Conservation (phyloP, 1,140 invertebrate genomes). For the Aphidius gifuensis region DNA sequence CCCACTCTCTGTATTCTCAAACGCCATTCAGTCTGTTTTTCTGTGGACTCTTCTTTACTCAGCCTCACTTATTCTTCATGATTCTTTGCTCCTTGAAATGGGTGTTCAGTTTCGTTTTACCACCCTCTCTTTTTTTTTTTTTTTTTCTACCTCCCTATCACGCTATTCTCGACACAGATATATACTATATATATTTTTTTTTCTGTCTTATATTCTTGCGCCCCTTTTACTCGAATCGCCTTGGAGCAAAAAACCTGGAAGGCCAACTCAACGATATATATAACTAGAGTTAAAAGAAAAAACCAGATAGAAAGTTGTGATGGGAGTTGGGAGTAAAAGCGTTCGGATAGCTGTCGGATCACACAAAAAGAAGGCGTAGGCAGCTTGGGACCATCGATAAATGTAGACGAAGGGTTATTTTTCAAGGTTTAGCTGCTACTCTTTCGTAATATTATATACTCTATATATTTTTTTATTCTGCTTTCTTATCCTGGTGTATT, state of each 20-base stretch:
- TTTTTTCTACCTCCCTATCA: constrained; percentile 10
- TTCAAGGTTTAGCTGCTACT: constrained; percentile 39
- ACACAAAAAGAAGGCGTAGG: constrained; percentile 8
- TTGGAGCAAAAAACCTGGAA: not conserved
- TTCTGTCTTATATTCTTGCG: not conserved
- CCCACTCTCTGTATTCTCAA: not conserved
- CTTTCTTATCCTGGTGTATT: not conserved
- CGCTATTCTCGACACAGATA: too few relatives aligned
- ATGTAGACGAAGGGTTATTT: constrained; percentile 45
- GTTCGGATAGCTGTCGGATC: constrained; percentile 17
- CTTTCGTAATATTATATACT: constrained; percentile 28
- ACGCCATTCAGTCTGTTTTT: constrained; percentile 33
- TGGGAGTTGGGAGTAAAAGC: constrained; percentile 26
- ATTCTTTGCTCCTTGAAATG: constrained; percentile 36
- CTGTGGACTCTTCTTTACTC: constrained; percentile 22
- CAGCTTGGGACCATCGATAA: constrained; percentile 27
- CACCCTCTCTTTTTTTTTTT: constrained; percentile 15
- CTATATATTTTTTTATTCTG: not conserved
- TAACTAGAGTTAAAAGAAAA: constrained; percentile 37
- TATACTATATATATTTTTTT: too few relatives aligned
- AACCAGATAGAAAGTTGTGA: constrained; percentile 25
- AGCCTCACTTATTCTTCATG: constrained; percentile 44
- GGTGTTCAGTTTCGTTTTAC: constrained; percentile 10
- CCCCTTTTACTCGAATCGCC: constrained; percentile 16
- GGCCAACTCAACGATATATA: constrained; percentile 25